Percentiles rank a stretch among this genome's conserved stretches.
Conservation (phyloP, 2,113 vertebrate species). For the Corvus cornix region DNA sequence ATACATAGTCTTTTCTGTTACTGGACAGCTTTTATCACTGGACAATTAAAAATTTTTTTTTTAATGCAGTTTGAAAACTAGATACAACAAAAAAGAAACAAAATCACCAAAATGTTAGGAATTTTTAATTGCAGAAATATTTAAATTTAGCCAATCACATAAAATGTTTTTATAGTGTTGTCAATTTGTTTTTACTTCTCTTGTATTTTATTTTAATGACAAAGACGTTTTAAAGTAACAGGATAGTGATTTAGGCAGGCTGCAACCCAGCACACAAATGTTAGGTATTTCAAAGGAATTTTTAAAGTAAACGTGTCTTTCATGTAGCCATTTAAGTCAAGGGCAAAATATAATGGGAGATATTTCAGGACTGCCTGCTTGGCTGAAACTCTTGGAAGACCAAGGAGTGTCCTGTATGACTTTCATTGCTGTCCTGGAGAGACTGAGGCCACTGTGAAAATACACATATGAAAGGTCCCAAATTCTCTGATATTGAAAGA, state of each 20-base stretch:
- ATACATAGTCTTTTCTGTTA: slow-evolving; percentile 65
- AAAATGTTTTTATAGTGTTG: slow-evolving; percentile 19
- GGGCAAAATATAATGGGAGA: not conserved
- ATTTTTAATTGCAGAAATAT: slow-evolving; percentile 1
- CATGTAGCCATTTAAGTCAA: not conserved
- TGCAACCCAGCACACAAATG: not conserved
- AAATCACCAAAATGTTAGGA: not conserved
- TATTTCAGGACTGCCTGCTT: not conserved
- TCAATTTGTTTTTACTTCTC: slow-evolving; percentile 1
- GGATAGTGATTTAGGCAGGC: not conserved
- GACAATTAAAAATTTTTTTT: slow-evolving; percentile 62
- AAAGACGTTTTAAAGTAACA: not conserved
- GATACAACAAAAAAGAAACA: not conserved
- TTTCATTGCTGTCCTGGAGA: not conserved
- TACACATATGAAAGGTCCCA: not conserved
- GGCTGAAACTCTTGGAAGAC: not conserved
- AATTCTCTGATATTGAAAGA: not conserved
- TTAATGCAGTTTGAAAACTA: not conserved
- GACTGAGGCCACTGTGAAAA: not conserved
- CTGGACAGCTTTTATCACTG: slow-evolving; percentile 45
- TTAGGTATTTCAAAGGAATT: slow-evolving; percentile 29
- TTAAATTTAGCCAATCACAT: not conserved
- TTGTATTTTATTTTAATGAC: slow-evolving; percentile 2
- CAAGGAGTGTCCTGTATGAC: not conserved
- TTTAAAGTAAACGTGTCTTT: not conserved